Percentiles rank a stretch among this genome's conserved stretches.
These are phyloP conservation scores for Diarsia rubi DNA, from an alignment of 2,888 invertebrate genomes.

Conservation along the genomic window DNA sequence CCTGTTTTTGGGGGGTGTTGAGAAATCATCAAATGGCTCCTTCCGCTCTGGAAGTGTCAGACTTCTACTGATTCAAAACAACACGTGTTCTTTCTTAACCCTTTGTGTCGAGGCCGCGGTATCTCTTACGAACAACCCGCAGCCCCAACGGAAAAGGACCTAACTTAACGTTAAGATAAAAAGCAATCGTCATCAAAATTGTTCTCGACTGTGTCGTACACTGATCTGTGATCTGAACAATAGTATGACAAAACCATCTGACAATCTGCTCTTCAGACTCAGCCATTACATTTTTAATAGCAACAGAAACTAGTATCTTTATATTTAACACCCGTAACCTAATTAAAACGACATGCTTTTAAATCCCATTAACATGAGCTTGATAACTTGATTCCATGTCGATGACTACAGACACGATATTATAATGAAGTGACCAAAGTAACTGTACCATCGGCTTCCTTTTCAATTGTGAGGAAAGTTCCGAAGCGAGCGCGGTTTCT, in stretches of 20 bases:
- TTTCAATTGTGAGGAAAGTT: constrained; percentile 40
- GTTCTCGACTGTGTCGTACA: neutral
- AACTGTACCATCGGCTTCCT: constrained; percentile 41
- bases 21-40: too few relatives aligned
- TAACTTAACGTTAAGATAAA: neutral
- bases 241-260: fast-evolving
- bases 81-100: too few relatives aligned
- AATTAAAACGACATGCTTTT: neutral
- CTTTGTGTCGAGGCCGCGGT: too few relatives aligned
- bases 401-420: constrained; percentile 24
- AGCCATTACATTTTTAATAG: neutral
- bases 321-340: neutral
- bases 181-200: neutral
- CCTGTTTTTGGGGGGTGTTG: too few relatives aligned
- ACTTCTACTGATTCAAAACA: too few relatives aligned
- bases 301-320: neutral
- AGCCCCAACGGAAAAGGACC: too few relatives aligned
- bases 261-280: too few relatives aligned
- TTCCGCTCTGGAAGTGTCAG: too few relatives aligned
- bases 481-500: constrained; percentile 29
- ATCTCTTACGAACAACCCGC: too few relatives aligned
- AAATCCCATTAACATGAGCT: constrained; percentile 8
- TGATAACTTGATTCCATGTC: constrained; percentile 21
- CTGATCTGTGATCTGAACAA: neutral
- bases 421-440: constrained; percentile 29